These are phyloP conservation scores for Acanthaster planci DNA, from an alignment of 35 echinoderm and acorn worm genomes.

Conservation along the genomic window DNA sequence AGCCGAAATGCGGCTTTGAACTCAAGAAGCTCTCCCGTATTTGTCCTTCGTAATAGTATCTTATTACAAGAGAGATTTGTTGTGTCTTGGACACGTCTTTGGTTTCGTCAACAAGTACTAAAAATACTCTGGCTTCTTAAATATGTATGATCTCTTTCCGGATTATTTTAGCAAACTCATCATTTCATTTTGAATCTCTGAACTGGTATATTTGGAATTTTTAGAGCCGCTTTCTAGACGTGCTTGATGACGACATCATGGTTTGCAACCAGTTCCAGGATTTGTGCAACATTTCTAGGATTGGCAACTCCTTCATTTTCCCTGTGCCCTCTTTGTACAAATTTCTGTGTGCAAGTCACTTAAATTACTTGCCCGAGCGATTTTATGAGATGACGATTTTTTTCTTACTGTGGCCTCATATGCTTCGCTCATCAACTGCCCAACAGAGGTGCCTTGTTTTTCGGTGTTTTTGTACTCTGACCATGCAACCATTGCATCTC, in stretches of 20 bases:
- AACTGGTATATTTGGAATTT: conserved; percentile 56
- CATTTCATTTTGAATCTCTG: conserved; percentile 42
- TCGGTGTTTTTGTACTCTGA: conserved; percentile 24
- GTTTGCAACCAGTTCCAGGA: conserved; percentile 34
- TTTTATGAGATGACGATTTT: conserved; percentile 50
- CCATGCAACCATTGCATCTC: conserved; percentile 61
- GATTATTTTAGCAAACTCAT: conserved; percentile 44
- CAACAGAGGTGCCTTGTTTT: conserved; percentile 35
- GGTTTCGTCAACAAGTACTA: no score
- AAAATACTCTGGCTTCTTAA: conserved; percentile 43
- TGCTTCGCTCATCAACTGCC: conserved; percentile 35
- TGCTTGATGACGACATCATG: conserved; percentile 44
- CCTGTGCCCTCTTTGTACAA: conserved; percentile 23
- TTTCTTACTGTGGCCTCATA: conserved; percentile 47
- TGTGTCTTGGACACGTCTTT: no score
- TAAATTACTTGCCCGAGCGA: conserved; percentile 39
- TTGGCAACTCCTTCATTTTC: conserved; percentile 22
- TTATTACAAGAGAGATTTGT: conserved; percentile 47
- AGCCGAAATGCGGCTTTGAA: conserved; percentile 49
- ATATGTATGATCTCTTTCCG: conserved; percentile 46
- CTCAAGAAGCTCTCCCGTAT: conserved; percentile 37
- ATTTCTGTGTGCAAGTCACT: conserved; percentile 36
- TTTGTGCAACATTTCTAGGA: conserved; percentile 37
- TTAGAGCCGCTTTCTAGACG: conserved; percentile 36
- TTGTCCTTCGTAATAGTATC: conserved; percentile 44